A percentile compares a stretch with the other conserved stretches of the same genome.
Conservation (phyloP, 2,797 vertebrate genomes). For the Urosaurus nigricauda region DNA sequence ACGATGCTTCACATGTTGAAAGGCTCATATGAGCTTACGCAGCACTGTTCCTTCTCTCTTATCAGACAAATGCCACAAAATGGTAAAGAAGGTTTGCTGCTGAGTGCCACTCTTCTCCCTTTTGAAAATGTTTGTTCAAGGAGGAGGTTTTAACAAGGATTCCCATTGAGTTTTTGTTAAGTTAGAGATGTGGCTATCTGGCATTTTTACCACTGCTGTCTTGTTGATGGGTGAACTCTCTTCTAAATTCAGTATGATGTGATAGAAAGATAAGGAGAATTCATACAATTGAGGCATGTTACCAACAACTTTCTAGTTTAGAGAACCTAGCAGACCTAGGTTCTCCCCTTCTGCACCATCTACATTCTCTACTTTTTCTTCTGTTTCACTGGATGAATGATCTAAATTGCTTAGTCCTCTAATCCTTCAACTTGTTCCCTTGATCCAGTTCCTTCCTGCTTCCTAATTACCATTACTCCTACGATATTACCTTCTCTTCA, state of each 20-base stretch:
- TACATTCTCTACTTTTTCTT: too few species aligned
- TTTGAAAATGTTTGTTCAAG: too few species aligned
- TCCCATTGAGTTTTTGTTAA: background rate
- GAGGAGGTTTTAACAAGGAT: background rate
- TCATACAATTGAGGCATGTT: background rate
- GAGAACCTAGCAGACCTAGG: background rate
- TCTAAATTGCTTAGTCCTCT: too few species aligned
- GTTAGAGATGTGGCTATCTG: background rate
- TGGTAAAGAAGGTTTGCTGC: background rate
- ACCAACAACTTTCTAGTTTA: background rate
- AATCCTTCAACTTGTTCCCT: too few species aligned
- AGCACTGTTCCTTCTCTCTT: background rate
- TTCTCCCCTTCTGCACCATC: too few species aligned
- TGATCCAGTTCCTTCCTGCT: too few species aligned
- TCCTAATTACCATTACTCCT: too few species aligned
- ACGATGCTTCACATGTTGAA: too few species aligned
- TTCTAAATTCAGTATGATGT: conserved; percentile 17
- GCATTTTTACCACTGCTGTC: background rate
- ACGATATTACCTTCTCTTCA: too few species aligned
- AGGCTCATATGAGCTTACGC: too few species aligned
- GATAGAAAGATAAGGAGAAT: background rate
- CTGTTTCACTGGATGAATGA: too few species aligned
- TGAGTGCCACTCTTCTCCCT: background rate
- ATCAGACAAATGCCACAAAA: background rate
- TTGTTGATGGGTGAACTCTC: background rate